Percentiles rank a stretch among this genome's conserved stretches.
phyloP scores from a whole-genome alignment of 2,888 invertebrate species.

The Lingula anatina region DNA sequence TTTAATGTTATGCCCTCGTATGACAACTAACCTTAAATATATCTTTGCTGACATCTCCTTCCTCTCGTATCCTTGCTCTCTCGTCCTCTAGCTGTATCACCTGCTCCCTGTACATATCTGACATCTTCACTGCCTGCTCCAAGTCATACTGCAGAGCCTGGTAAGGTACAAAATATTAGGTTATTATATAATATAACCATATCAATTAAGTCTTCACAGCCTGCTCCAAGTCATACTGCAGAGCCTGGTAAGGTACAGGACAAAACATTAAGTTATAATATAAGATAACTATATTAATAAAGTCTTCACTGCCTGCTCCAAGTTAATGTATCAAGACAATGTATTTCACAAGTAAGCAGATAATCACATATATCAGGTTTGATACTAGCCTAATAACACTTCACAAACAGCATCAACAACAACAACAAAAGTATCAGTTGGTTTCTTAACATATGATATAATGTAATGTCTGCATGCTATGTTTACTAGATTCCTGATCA shows the following conservation, averaged over 20 bases:
- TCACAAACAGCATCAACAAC: no score
- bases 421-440: no score
- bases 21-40: slow-evolving; percentile 47
- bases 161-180: slow-evolving; percentile 1
- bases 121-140: slow-evolving; percentile 45
- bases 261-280: no score
- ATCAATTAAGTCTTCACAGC: background rate
- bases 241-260: no score
- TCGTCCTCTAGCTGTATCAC: slow-evolving; percentile 50
- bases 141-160: slow-evolving; percentile 44
- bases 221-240: background rate
- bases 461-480: no score
- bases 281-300: no score
- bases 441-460: no score
- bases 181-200: background rate
- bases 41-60: slow-evolving; percentile 50
- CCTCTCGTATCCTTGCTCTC: slow-evolving; percentile 45
- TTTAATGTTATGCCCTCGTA: no score
- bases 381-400: no score
- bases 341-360: background rate
- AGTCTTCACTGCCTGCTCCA: no score
- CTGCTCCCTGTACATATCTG: slow-evolving; percentile 51
- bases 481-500: no score
- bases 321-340: background rate
- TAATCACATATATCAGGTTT: no score